A percentile compares a stretch with the other conserved stretches of the same genome.
Evolutionary conservation across 2,797 vertebrate genomes (phyloP).

Genomic region (Poecile montanus): DNA sequence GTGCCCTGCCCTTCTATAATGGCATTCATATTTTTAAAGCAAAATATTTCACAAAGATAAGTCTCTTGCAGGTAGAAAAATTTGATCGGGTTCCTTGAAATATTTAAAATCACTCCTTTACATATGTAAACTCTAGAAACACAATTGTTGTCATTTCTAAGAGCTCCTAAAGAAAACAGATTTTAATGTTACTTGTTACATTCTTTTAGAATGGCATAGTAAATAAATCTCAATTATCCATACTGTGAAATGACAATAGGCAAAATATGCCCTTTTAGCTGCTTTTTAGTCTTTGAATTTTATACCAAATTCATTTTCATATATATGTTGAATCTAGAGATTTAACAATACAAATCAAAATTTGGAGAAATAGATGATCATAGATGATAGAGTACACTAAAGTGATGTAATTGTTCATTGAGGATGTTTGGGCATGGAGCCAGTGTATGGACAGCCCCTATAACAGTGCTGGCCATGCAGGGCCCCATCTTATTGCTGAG

Average conservation of each 20-base stretch:
- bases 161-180: not conserved
- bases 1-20: not conserved
- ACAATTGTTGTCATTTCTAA: not conserved
- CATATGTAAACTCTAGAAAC: not conserved
- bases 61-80: not conserved
- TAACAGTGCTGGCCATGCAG: fast-evolving
- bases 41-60: not conserved
- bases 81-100: not conserved
- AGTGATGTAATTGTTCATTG: not conserved
- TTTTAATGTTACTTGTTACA: not conserved
- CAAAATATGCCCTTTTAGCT: not conserved
- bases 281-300: not conserved
- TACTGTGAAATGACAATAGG: not conserved
- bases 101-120: not conserved
- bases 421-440: not conserved
- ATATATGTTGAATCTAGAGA: not conserved
- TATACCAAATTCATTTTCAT: not conserved
- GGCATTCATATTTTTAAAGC: not conserved
- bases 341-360: not conserved
- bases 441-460: fast-evolving
- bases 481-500: not conserved
- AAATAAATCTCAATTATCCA: not conserved
- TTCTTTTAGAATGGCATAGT: not conserved
- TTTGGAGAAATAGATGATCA: not conserved
- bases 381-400: not conserved